Base-by-base conservation (phyloP, 1,140 invertebrate genomes). In the Notospermus geniculatus region DNA sequence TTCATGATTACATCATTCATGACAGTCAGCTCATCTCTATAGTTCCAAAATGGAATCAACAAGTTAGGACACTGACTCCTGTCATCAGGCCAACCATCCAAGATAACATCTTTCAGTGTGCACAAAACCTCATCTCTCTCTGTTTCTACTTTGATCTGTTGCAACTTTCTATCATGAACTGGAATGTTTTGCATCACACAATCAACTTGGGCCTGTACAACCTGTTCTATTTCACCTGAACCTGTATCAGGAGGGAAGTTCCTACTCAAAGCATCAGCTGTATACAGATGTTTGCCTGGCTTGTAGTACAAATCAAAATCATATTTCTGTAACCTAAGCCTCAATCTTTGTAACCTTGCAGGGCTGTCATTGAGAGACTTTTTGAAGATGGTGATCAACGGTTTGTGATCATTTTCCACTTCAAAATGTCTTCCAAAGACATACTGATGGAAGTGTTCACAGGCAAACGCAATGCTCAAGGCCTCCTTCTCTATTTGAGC, bases 1-100 rank as follows among this genome's bases (percentile, higher is more conserved):
- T 52, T 19, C 22, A 62, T 64, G 19, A 67, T 25, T 1, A 66
- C 57, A 36, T 58, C 63, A 50, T 64, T 58, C 60, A 63, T 45
- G 4, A 63, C 58, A 4, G 54, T 43, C 1, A 66, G 30, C 54
- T 69, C 62, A 57, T 67, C 62, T 32, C 62, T 13, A 13, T 59
- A 9, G 22, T 61, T 57, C 19, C 45, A 64, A 41, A 64, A 67
- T 19, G 58, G 57, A 9, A 13, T 4, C 15, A 54, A 17, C 22
- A 45, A 2, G 29, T 13, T 5, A 22, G 60, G 54, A 13, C 27
- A n/a, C 30, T 23, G 9, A 4, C 15, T 1, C 5, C 27, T 25
- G 1, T 60, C 27, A 13, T 60, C 54, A 27, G 61, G 54, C 62
- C 59, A 64, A 45, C 62, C 65, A 0, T 50, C 30, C n/a, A 27